Evolutionary conservation across 2,888 invertebrate species (phyloP).

Genomic region (Xestia ashworthii): DNA sequence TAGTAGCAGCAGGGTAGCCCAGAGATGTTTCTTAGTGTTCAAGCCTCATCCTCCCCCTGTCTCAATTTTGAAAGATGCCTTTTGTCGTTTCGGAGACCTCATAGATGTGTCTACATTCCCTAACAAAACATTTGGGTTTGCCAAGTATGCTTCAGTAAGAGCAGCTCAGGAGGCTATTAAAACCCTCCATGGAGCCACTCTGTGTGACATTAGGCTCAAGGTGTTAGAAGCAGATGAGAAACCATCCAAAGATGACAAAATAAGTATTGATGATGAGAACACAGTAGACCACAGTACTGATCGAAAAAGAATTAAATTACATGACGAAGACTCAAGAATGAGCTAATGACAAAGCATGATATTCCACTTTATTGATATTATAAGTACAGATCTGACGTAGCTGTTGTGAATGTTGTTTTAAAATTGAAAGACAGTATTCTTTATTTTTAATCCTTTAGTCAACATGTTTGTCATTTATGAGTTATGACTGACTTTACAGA

Average conservation of each 20-base stretch:
- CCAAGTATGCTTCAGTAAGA: conserved; percentile 95
- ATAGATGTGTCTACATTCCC: conserved; percentile 97
- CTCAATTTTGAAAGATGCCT: conserved; percentile 95
- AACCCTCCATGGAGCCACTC: conserved; percentile 94
- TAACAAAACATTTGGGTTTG: conserved; percentile 98
- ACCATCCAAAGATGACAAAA: conserved; percentile 74
- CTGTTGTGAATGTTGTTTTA: conserved; percentile 57
- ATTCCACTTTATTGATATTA: conserved; percentile 29
- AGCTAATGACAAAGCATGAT: conserved; percentile 41
- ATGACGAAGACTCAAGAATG: conserved; percentile 61
- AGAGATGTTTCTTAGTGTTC: conserved; percentile 93
- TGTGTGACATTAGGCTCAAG: conserved; percentile 95
- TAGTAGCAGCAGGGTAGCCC: conserved; percentile 91
- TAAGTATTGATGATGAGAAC: conserved; percentile 68
- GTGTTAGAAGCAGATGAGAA: conserved; percentile 97
- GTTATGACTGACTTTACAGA: conserved; percentile 53
- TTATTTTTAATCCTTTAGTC: conserved; percentile 45
- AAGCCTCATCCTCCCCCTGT: conserved; percentile 93
- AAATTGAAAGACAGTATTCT: conserved; percentile 52
- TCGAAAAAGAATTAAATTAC: conserved; percentile 78
- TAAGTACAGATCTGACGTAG: conserved; percentile 63
- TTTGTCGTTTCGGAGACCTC: conserved; percentile 97
- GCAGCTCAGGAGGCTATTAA: conserved; percentile 94
- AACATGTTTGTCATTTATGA: conserved; percentile 21
- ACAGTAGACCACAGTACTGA: conserved; percentile 73